phyloP scores from a whole-genome alignment of 64 coral and sea anemone genomes.

The Acropora tenuis region DNA sequence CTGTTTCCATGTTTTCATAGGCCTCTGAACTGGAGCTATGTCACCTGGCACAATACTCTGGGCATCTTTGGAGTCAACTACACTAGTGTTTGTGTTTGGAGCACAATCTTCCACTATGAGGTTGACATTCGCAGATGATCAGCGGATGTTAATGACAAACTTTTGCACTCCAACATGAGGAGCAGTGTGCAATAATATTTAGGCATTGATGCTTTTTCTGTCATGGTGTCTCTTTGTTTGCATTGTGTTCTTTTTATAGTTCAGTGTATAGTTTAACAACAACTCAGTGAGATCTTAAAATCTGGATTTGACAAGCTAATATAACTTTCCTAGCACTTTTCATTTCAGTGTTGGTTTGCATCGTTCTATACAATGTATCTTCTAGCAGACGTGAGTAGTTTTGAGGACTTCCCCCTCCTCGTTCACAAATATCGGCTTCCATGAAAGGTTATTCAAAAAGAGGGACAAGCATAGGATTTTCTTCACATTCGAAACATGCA shows the following conservation, averaged over 20 bases:
- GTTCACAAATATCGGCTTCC: not conserved
- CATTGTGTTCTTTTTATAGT: slow-evolving; percentile 67
- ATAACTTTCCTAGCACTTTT: slow-evolving; percentile 47
- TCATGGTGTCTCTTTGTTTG: slow-evolving; percentile 65
- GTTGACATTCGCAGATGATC: slow-evolving; percentile 41
- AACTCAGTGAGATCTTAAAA: slow-evolving; percentile 54
- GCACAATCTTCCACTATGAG: slow-evolving; percentile 58
- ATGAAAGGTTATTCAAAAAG: slow-evolving; percentile 27
- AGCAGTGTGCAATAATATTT: slow-evolving; percentile 23
- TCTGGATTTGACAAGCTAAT: slow-evolving; percentile 35
- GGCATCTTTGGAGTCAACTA: slow-evolving; percentile 76
- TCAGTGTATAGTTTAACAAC: slow-evolving; percentile 65
- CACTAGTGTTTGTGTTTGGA: slow-evolving; percentile 16
- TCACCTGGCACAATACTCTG: slow-evolving; percentile 58
- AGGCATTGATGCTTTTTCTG: slow-evolving; percentile 43
- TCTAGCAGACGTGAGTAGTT: slow-evolving; percentile 17
- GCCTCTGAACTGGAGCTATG: slow-evolving; percentile 12
- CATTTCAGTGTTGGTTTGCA: slow-evolving; percentile 41
- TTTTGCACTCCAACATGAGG: slow-evolving; percentile 48
- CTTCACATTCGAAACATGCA: slow-evolving; percentile 15
- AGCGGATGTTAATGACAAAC: slow-evolving; percentile 62
- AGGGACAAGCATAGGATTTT: not conserved
- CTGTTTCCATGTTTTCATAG: slow-evolving; percentile 72
- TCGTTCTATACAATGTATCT: slow-evolving; percentile 32
- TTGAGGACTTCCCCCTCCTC: slow-evolving; percentile 39